These are phyloP conservation scores for Illadopsis cleaveri DNA, from an alignment of 2,113 vertebrate genomes.

Conservation along the genomic window DNA sequence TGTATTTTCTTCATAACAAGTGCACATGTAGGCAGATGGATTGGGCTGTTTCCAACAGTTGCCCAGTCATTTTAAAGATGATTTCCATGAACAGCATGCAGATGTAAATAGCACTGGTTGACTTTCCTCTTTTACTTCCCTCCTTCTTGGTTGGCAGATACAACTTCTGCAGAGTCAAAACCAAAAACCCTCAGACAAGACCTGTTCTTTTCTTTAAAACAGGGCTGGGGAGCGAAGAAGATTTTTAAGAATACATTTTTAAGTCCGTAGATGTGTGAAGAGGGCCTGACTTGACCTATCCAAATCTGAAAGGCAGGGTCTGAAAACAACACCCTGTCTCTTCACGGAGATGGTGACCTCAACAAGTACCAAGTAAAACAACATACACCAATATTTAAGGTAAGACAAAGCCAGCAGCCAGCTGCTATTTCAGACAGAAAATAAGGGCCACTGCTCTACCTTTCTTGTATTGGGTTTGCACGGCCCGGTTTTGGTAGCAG, in stretches of 20 bases:
- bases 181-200: neutral
- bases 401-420: neutral
- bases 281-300: neutral
- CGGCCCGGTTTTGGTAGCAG: neutral
- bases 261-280: neutral
- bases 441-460: neutral
- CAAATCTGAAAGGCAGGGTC: neutral
- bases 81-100: neutral
- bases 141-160: neutral
- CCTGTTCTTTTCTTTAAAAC: neutral
- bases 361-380: neutral
- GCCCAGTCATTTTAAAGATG: neutral
- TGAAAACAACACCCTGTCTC: neutral
- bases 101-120: accelerated
- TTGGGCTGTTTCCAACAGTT: neutral
- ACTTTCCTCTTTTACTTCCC: neutral
- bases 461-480: neutral
- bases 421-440: neutral
- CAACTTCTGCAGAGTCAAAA: neutral
- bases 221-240: neutral
- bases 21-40: neutral
- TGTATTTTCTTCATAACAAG: slow-evolving; percentile 8
- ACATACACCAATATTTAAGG: neutral
- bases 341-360: neutral
- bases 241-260: neutral